phyloP scores from a whole-genome alignment of 1,140 invertebrate genomes.

The Drosophila simulans region DNA sequence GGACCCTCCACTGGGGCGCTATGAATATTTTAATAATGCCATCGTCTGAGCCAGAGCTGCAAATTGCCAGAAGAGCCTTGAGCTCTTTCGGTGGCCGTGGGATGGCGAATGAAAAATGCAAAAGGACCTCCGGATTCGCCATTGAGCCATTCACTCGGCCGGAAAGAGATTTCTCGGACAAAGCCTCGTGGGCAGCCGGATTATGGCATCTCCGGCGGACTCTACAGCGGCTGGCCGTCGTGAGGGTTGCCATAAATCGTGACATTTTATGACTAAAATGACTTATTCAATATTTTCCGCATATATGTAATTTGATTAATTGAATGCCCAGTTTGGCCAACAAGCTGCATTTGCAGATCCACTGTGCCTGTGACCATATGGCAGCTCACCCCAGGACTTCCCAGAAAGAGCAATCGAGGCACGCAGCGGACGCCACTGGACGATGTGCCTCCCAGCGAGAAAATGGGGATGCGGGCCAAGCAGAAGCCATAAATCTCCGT shows the following conservation, averaged over 20 bases:
- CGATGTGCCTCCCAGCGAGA: slow-evolving; percentile 11
- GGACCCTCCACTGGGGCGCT: slow-evolving; percentile 28
- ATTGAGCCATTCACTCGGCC: slow-evolving; percentile 25
- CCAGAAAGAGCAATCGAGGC: slow-evolving; percentile 6
- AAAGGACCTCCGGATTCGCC: slow-evolving; percentile 35
- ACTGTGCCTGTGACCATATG: slow-evolving; percentile 16
- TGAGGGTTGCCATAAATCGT: slow-evolving; percentile 1
- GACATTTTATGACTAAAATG: slow-evolving; percentile 1
- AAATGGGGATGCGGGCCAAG: slow-evolving; percentile 29
- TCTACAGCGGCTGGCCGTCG: not conserved
- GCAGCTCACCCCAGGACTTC: slow-evolving; percentile 23
- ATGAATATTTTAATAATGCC: slow-evolving; percentile 79
- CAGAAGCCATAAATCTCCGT: slow-evolving; percentile 49
- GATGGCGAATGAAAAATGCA: slow-evolving; percentile 47
- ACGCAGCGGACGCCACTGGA: slow-evolving; percentile 19
- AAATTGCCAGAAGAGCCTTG: slow-evolving; percentile 70
- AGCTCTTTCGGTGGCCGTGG: slow-evolving; percentile 52
- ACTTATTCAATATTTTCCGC: not conserved
- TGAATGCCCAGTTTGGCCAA: not conserved
- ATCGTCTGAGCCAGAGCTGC: slow-evolving; percentile 37
- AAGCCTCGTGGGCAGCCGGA: slow-evolving; percentile 39
- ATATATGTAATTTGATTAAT: not conserved
- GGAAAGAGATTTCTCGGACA: slow-evolving; percentile 20
- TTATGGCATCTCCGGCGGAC: slow-evolving; percentile 5
- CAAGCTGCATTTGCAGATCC: not conserved